Conservation (phyloP, 2,113 vertebrate genomes). For the Varanus komodoensis region DNA sequence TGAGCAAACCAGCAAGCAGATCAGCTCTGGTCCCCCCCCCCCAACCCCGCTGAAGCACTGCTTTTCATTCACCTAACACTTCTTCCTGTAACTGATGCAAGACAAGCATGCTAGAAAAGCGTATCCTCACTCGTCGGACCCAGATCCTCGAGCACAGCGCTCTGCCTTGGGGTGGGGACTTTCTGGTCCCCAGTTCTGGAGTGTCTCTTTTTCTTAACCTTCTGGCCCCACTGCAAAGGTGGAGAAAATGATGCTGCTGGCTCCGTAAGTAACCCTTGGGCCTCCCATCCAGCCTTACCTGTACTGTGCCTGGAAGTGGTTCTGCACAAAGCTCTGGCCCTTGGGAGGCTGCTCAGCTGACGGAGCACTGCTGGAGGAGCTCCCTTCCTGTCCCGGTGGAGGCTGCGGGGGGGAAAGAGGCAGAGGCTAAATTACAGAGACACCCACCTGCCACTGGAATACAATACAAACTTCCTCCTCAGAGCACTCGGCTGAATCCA, state of each 20-base stretch:
- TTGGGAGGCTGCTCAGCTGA: constrained; percentile 55
- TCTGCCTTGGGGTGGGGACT: neutral
- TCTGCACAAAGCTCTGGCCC: constrained; percentile 92
- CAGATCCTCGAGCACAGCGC: neutral
- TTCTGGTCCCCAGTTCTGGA: neutral
- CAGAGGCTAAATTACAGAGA: neutral
- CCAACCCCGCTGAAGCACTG: neutral
- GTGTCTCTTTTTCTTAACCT: neutral
- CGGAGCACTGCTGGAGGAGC: constrained; percentile 50
- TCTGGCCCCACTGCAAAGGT: neutral
- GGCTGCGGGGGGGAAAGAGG: constrained; percentile 63
- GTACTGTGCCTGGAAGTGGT: constrained; percentile 96
- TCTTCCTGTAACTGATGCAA: neutral
- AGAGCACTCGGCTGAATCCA: neutral
- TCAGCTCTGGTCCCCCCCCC: neutral
- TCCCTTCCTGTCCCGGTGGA: constrained; percentile 65
- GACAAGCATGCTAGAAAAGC: neutral
- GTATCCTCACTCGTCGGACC: no score
- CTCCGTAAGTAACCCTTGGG: neutral
- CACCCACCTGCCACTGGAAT: neutral
- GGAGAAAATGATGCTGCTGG: neutral
- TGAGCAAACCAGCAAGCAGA: neutral
- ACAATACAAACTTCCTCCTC: neutral
- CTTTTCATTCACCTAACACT: neutral
- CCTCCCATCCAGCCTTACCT: constrained; percentile 76